These are phyloP conservation scores for Saguinus imperator DNA, from an alignment of 2,113 vertebrate genomes.

Conservation along the genomic window DNA sequence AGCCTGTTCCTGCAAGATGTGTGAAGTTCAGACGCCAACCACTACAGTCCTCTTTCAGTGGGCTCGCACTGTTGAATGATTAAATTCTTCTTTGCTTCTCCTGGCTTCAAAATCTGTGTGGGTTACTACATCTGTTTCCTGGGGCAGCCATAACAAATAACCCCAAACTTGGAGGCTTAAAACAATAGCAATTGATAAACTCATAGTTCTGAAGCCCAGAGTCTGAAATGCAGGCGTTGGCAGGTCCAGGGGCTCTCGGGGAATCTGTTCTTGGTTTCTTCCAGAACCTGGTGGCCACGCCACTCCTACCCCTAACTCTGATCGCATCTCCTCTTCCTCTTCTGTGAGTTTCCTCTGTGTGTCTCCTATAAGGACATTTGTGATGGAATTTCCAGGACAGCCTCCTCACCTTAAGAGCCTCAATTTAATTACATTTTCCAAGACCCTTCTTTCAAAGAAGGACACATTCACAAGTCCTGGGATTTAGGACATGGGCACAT, in stretches of 20 bases:
- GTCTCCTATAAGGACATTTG: background rate
- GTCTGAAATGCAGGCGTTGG: background rate
- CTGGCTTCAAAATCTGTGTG: background rate
- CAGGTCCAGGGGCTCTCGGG: background rate
- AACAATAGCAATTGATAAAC: background rate
- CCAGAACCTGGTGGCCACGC: too few relatives aligned
- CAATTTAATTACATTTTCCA: background rate
- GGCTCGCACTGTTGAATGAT: background rate
- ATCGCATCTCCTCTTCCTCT: background rate
- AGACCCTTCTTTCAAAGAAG: background rate
- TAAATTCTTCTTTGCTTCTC: background rate
- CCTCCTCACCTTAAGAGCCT: background rate
- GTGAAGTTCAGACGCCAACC: background rate
- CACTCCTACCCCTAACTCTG: background rate
- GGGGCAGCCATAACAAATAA: background rate
- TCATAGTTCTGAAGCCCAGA: background rate
- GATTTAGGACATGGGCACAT: background rate
- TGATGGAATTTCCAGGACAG: background rate
- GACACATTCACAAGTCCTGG: background rate
- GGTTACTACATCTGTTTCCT: background rate
- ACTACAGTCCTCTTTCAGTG: background rate
- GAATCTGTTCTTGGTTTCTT: background rate
- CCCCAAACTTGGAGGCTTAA: background rate
- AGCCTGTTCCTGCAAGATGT: background rate
- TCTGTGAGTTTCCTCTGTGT: background rate